Base-by-base conservation (phyloP, 2,113 vertebrate species). In the Solea senegalensis region DNA sequence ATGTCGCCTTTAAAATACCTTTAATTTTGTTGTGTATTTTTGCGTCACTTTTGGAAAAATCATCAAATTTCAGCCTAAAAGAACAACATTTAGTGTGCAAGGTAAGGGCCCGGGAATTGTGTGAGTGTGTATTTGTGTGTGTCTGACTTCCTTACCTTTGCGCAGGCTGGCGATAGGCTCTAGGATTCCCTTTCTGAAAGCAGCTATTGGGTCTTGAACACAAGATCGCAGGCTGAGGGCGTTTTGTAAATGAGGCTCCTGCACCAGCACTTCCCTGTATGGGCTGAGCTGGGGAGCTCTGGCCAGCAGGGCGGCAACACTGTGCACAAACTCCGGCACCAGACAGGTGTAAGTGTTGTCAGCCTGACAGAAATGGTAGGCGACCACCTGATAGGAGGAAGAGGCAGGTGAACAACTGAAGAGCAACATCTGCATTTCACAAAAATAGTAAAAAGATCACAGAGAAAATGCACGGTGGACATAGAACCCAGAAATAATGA, bases 311-410 rank as follows among this genome's bases (percentile, higher is more conserved):
- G 98, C 97, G 0, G 97, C 96, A 3, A 97, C 76, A 8, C 97
- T 99, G 92, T 99, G 98, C 67, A 98, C 98, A 0, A 99, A 97
- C 84, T 99, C 98, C 0, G 98, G 97, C 26, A 99, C 98, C 4
- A 99, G 95, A 76, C 98, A 99, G 0, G 98, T 99, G 91, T 99
- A 99, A 0, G 98, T 97, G 91, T 99, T 99, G 88, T 99, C 98
- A 0, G 98, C 97, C 86, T 99, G 98, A 81, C 98, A 99, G 88
- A 98, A 99, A 82, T 99, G 98, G 75, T 98, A 99, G 3, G 97
- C 96, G 43, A 98, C 96, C 0, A 99, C 98, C 98, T 99, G 82
- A 2, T 13, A 16, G 70, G 41, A 55, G 51, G 72, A n/a, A 77
- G 6, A 55, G 5, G 15, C 6, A 43, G 39, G 12, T 59, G 13